phyloP scores from a whole-genome alignment of 1,140 invertebrate species.

The Phthorimaea operculella region DNA sequence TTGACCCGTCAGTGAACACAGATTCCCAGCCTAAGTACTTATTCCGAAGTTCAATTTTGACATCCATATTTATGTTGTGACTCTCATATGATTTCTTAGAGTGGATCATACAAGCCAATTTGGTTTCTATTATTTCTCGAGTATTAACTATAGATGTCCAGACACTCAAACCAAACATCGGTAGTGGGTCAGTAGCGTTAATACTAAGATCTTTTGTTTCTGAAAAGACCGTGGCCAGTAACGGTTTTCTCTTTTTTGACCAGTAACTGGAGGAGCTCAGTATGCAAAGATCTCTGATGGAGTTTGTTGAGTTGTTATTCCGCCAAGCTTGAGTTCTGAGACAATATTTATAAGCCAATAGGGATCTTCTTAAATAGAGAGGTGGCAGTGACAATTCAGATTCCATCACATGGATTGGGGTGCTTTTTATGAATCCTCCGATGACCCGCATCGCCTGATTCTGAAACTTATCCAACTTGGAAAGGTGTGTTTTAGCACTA shows the following conservation, averaged over 20 bases:
- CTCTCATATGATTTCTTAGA: constrained; percentile 7
- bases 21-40: constrained; percentile 18
- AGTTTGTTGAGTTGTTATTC: not conserved
- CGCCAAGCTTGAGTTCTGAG: not conserved
- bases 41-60: constrained; percentile 9
- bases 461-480: constrained; percentile 6
- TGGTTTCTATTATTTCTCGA: not conserved
- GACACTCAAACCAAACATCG: constrained; percentile 15
- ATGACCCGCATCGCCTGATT: constrained; percentile 1
- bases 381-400: constrained; percentile 5
- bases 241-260: constrained; percentile 5
- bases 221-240: not conserved
- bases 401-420: constrained; percentile 10
- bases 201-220: not conserved
- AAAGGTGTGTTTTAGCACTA: not conserved
- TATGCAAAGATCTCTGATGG: not conserved
- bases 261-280: not conserved
- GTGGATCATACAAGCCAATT: constrained; percentile 10
- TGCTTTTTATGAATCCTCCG: constrained; percentile 6
- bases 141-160: constrained; percentile 19
- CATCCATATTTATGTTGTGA: constrained; percentile 1
- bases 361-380: not conserved
- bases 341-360: constrained; percentile 7
- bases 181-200: not conserved
- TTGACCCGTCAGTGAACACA: constrained; percentile 21